Evolutionary conservation across 2,797 vertebrate species (phyloP).

Genomic region (Gila robusta): DNA sequence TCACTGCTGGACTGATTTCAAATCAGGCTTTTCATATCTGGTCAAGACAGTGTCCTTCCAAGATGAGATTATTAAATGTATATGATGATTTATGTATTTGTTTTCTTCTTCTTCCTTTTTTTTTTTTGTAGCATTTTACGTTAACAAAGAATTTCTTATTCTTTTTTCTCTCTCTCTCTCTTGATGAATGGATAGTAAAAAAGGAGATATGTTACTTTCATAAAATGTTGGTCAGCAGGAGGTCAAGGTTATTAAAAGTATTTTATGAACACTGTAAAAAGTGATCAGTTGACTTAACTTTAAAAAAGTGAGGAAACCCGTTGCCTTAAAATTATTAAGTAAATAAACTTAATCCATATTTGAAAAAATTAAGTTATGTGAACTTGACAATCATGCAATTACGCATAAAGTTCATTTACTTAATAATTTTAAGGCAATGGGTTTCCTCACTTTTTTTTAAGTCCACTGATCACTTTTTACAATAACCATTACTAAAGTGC

Average conservation of each 20-base stretch:
- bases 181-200: background rate
- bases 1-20: constrained; percentile 55
- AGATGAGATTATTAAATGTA: background rate
- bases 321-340: too few species aligned
- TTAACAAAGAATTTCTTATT: too few species aligned
- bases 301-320: too few species aligned
- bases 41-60: constrained; percentile 3
- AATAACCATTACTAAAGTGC: background rate
- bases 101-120: background rate
- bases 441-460: too few species aligned
- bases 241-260: background rate
- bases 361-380: too few species aligned
- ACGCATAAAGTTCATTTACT: too few species aligned
- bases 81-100: background rate
- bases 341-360: too few species aligned
- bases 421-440: too few species aligned
- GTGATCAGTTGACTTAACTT: too few species aligned
- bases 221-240: background rate
- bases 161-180: too few species aligned
- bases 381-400: too few species aligned
- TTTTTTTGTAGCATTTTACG: background rate
- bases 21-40: constrained; percentile 41
- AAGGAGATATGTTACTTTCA: background rate
- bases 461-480: too few species aligned
- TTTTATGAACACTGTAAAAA: background rate